phyloP scores from a whole-genome alignment of 2,888 invertebrate genomes.

The Poecilobothrus nobilitatus region DNA sequence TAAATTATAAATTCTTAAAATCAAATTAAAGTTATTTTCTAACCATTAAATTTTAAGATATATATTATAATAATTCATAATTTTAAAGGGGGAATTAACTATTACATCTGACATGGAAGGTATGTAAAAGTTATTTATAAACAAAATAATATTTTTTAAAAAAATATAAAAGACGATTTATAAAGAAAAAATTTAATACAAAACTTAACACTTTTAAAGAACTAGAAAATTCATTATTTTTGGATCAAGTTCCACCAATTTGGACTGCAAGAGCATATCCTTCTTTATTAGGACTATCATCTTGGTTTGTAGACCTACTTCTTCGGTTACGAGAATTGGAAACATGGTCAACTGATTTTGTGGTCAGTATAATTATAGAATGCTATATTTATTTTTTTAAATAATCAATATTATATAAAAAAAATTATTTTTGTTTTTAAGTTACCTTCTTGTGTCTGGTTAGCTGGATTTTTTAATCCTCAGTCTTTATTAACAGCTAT shows the following conservation, averaged over 20 bases:
- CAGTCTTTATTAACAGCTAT: constrained; percentile 93
- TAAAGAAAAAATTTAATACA: not conserved
- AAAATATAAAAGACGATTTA: not conserved
- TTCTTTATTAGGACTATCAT: constrained; percentile 73
- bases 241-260: constrained; percentile 84
- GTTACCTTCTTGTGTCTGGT: constrained; percentile 89
- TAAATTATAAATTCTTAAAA: too few species aligned
- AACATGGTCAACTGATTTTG: constrained; percentile 92
- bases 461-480: constrained; percentile 97
- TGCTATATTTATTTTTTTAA: not conserved
- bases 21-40: too few species aligned
- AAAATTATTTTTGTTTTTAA: constrained; percentile 33
- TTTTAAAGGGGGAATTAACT: constrained; percentile 74
- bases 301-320: constrained; percentile 90
- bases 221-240: constrained; percentile 79
- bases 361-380: constrained; percentile 49
- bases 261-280: constrained; percentile 89
- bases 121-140: too few species aligned
- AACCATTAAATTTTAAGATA: too few species aligned
- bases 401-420: too few species aligned
- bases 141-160: too few species aligned
- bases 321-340: constrained; percentile 79
- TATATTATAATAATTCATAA: too few species aligned
- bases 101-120: constrained; percentile 92
- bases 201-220: constrained; percentile 40